A percentile compares a stretch with the other conserved stretches of the same genome.
These are phyloP conservation scores for Omphaloscelis lunosa DNA, from an alignment of 2,888 invertebrate species.

Conservation along the genomic window DNA sequence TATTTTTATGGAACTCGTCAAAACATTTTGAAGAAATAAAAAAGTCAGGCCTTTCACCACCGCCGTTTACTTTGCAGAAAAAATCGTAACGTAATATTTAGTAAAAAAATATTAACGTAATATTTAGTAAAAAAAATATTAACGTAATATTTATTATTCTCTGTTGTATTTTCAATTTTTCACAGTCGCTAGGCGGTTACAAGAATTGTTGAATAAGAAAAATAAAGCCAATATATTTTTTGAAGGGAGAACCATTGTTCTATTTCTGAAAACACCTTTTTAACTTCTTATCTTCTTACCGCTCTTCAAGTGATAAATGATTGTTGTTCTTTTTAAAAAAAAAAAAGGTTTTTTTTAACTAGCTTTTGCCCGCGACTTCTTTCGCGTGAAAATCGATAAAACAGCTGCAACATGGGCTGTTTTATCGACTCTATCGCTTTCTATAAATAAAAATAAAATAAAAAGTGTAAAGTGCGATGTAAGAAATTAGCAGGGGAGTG, in stretches of 20 bases:
- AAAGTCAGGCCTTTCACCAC: conserved; percentile 6
- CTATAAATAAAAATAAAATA: too few relatives aligned
- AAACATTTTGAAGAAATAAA: conserved; percentile 27
- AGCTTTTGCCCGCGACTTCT: too few relatives aligned
- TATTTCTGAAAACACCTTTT: conserved; percentile 15
- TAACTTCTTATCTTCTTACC: conserved; percentile 1
- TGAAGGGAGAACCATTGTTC: conserved; percentile 11
- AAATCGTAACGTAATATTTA: conserved; percentile 9
- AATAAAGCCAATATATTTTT: conserved; percentile 16
- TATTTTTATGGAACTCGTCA: conserved; percentile 5
- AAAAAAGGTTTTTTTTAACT: too few relatives aligned
- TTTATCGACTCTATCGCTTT: too few relatives aligned
- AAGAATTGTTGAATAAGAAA: conserved; percentile 25
- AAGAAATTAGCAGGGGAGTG: too few relatives aligned
- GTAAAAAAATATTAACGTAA: conserved; percentile 24
- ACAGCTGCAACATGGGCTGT: too few relatives aligned
- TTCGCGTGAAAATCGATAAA: too few relatives aligned
- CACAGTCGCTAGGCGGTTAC: background rate
- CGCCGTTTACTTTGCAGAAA: conserved; percentile 18
- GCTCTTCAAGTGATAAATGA: background rate
- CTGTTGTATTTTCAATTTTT: conserved; percentile 13
- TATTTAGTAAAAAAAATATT: conserved; percentile 18
- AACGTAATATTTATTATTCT: conserved; percentile 10
- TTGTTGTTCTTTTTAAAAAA: conserved; percentile 12
- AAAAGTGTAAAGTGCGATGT: too few relatives aligned